A percentile compares a stretch with the other conserved stretches of the same genome.
Conservation (phyloP, 2,888 invertebrate species). For the Beris morrisii region DNA sequence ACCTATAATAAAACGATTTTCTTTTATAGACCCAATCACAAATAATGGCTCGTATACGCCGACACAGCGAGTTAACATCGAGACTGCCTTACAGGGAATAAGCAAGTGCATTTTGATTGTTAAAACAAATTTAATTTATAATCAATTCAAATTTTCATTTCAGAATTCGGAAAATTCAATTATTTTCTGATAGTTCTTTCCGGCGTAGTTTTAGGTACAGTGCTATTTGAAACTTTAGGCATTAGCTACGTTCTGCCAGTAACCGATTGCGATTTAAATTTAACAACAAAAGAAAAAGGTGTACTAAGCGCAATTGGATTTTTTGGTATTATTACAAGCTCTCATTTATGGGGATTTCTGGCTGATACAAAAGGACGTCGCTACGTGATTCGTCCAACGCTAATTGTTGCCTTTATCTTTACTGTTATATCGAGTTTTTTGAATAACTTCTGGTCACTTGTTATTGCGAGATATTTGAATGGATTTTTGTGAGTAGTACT, state of each 20-base stretch:
- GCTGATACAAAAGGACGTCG: constrained; percentile 60
- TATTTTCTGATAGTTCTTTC: constrained; percentile 56
- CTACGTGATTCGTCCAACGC: constrained; percentile 56
- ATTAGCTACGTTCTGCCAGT: constrained; percentile 60
- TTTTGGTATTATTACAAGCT: constrained; percentile 58
- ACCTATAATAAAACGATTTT: too few relatives aligned
- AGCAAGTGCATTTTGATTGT: too few relatives aligned
- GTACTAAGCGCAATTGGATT: constrained; percentile 53
- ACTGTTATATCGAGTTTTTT: constrained; percentile 58
- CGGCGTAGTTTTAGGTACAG: constrained; percentile 59
- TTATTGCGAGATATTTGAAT: constrained; percentile 58
- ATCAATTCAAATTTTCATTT: too few relatives aligned
- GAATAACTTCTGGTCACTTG: constrained; percentile 57
- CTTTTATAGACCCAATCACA: too few relatives aligned
- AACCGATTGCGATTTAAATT: constrained; percentile 55
- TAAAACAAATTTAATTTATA: too few relatives aligned
- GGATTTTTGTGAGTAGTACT: constrained; percentile 58
- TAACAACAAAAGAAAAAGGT: constrained; percentile 54
- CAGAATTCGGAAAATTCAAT: constrained; percentile 60
- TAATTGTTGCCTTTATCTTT: constrained; percentile 56
- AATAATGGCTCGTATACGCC: too few relatives aligned
- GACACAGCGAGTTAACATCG: too few relatives aligned
- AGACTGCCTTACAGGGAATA: too few relatives aligned
- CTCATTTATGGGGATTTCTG: constrained; percentile 62
- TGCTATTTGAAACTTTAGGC: constrained; percentile 56